These are phyloP conservation scores for Autographa gamma DNA, from an alignment of 2,888 invertebrate genomes.

Conservation along the genomic window DNA sequence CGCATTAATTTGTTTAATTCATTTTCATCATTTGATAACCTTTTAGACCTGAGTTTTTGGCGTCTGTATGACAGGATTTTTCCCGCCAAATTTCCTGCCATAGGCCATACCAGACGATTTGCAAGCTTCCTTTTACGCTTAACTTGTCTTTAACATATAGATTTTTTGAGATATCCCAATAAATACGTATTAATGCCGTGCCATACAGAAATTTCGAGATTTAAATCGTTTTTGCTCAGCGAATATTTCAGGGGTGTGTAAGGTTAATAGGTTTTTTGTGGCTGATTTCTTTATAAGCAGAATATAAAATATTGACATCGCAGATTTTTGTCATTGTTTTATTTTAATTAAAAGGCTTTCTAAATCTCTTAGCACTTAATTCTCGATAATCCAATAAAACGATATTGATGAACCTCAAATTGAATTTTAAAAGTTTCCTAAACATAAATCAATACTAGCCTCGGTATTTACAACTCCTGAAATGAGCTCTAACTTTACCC, in stretches of 20 bases:
- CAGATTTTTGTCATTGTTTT: not conserved
- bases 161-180: constrained; percentile 53
- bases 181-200: constrained; percentile 40
- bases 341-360: not conserved
- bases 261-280: not conserved
- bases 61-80: constrained; percentile 33
- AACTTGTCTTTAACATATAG: constrained; percentile 76
- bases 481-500: constrained; percentile 54
- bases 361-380: constrained; percentile 16
- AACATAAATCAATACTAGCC: constrained; percentile 49
- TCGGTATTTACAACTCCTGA: constrained; percentile 53
- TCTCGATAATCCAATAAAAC: constrained; percentile 34
- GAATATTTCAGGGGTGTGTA: constrained; percentile 7
- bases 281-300: not conserved
- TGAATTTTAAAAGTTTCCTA: constrained; percentile 54
- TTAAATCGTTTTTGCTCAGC: constrained; percentile 37
- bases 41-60: no score
- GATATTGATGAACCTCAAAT: constrained; percentile 51
- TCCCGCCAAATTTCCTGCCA: constrained; percentile 65
- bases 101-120: constrained; percentile 61
- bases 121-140: constrained; percentile 70
- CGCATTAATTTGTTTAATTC: not conserved
- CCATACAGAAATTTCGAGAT: constrained; percentile 27
- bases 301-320: not conserved
- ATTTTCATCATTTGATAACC: no score